Conservation (phyloP, 1,140 invertebrate species). For the Drosophila sucinea region DNA sequence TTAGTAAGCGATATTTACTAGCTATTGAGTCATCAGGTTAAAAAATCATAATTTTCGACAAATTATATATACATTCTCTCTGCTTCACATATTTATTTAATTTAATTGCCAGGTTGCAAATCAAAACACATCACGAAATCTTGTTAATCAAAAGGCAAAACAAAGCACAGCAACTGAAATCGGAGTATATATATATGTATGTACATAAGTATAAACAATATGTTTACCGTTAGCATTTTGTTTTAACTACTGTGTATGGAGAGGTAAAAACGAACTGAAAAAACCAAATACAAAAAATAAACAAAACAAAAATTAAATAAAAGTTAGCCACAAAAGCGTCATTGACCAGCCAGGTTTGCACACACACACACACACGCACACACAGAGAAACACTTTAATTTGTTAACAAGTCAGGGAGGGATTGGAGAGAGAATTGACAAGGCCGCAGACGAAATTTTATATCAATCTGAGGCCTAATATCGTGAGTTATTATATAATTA, state of each 20-base stretch:
- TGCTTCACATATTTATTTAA: conserved; percentile 24
- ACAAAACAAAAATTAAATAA: conserved; percentile 15
- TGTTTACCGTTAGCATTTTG: conserved; percentile 9
- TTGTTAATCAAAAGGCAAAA: conserved; percentile 54
- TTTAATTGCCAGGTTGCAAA: conserved; percentile 47
- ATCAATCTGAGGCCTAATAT: too few species aligned
- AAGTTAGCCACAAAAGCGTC: conserved; percentile 41
- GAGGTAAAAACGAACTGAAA: too few species aligned
- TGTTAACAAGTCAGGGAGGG: conserved; percentile 20
- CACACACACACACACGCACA: conserved; percentile 9
- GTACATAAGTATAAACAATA: neutral
- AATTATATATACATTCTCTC: conserved; percentile 20
- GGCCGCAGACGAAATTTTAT: too few species aligned
- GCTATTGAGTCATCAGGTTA: conserved; percentile 52
- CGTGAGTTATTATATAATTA: neutral
- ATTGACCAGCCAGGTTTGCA: conserved; percentile 66
- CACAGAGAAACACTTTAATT: conserved; percentile 28
- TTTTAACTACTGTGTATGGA: conserved; percentile 9
- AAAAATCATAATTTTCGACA: conserved; percentile 22
- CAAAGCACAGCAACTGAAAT: conserved; percentile 18
- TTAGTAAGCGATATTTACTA: conserved; percentile 36
- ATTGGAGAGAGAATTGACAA: neutral
- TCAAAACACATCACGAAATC: conserved; percentile 58
- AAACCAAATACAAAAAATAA: conserved; percentile 29
- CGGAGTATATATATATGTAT: neutral